phyloP scores from a whole-genome alignment of 2,797 vertebrate species.

The Epinephelus coioides region DNA sequence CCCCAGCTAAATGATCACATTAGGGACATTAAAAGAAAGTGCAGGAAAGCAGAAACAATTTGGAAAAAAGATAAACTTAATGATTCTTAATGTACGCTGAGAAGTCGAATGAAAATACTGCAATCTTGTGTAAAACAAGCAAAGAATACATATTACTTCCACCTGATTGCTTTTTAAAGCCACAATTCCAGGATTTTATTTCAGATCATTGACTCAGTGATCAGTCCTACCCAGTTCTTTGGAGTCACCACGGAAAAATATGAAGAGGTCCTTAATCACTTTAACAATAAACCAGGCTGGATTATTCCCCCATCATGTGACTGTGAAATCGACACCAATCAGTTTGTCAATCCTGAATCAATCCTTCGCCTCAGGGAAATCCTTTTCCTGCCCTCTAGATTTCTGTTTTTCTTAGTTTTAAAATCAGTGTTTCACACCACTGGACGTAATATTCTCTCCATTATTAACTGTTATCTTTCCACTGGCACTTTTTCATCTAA shows the following conservation, averaged over 20 bases:
- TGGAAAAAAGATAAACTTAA: neutral
- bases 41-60: neutral
- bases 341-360: neutral
- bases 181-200: neutral
- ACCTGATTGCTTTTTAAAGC: neutral
- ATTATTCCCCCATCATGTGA: neutral
- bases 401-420: neutral
- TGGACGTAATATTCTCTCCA: neutral
- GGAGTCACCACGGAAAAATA: neutral
- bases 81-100: neutral
- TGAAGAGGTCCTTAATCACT: neutral
- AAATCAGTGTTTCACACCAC: constrained; percentile 13
- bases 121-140: neutral
- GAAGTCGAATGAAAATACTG: neutral
- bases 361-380: no score
- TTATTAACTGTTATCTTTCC: constrained; percentile 3
- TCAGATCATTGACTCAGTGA: neutral
- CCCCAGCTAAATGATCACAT: neutral
- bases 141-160: neutral
- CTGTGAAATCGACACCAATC: neutral
- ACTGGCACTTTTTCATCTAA: neutral
- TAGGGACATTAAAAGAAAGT: neutral
- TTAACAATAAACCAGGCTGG: neutral
- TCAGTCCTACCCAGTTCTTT: neutral
- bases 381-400: neutral